phyloP scores from a whole-genome alignment of 2,113 vertebrate genomes.

The Halichoerus grypus region DNA sequence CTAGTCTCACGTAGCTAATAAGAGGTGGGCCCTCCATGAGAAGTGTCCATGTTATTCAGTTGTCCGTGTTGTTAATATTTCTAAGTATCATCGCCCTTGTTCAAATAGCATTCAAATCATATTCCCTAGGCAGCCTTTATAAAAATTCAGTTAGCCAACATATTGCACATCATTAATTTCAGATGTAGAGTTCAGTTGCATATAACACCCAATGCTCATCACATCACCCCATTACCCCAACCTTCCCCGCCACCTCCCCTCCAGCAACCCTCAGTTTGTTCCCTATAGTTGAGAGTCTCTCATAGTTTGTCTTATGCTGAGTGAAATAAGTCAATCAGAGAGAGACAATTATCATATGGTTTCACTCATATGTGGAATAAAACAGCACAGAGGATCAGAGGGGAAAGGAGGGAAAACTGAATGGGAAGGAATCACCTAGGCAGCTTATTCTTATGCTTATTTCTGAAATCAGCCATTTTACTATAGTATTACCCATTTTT shows the following conservation, averaged over 20 bases:
- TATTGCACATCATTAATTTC: neutral
- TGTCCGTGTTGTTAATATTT: neutral
- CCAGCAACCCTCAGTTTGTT: too few relatives aligned
- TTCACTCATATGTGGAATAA: too few relatives aligned
- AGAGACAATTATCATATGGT: too few relatives aligned
- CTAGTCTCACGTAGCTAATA: neutral
- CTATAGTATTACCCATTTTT: constrained; percentile 14
- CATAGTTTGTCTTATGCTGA: too few relatives aligned
- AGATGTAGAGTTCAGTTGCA: neutral
- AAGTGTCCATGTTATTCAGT: neutral
- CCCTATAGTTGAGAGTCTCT: too few relatives aligned
- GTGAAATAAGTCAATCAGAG: too few relatives aligned
- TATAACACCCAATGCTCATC: too few relatives aligned
- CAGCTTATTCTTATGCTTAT: neutral
- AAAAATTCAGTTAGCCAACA: neutral
- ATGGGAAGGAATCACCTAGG: neutral
- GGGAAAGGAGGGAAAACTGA: neutral
- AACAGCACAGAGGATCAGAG: neutral
- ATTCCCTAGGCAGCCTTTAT: neutral
- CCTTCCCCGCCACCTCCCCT: too few relatives aligned
- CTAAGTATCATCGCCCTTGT: neutral
- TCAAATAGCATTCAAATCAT: neutral
- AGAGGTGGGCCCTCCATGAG: neutral
- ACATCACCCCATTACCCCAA: too few relatives aligned
- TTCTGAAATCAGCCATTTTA: constrained; percentile 21